Evolutionary conservation across 2,797 vertebrate genomes (phyloP), one percentile per base, ranked within the genome.

Genomic region (Austrolebias charrua): DNA sequence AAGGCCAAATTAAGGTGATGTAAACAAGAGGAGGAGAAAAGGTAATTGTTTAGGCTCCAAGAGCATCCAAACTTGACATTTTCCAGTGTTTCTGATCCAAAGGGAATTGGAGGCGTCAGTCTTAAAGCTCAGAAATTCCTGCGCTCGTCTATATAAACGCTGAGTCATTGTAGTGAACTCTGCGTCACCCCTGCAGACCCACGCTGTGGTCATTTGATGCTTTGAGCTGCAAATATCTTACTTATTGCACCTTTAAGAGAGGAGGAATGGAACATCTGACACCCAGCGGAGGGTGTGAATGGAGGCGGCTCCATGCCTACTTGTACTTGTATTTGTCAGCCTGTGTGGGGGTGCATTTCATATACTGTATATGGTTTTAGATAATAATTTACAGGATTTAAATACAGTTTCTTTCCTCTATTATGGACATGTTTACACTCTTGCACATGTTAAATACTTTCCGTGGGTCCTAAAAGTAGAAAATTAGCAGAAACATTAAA

Each of bases 261-360:
- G 60, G 81, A 81, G 69, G 86, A 82, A 77, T 79, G 14, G 44
- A 79, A 80, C 78, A 78, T 82, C 58, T 83, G 78, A 80, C 78
- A 72, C 71, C 68, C 73, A 69, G 78, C 64, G 13, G 70, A 85
- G 76, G 75, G 78, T 69, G 76, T 74, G 72, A 79, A 85, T 69
- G 75, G 72, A 74, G 78, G 79, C 29, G 60, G 72, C 69, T 62
- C 56, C 63, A 70, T 68, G 83, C 65, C 49, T 60, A 6, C 49
- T 6, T 19, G 69, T 60, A 6, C 49, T 6, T 19, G 69, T 60
- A 76, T 82, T 72, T 81, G 79, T 69, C 20, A 62, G 56, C 54
- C 4, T 49, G 20, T 43, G n/a, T n/a, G n/a, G n/a, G n/a, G n/a
- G n/a, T n/a, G 55, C 45, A 29, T n/a, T 24, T 40, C 24, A 65